Percentiles rank a stretch among this genome's conserved stretches.
phyloP scores from a whole-genome alignment of 2,797 vertebrate species.

The Tauraco hartlaubi region DNA sequence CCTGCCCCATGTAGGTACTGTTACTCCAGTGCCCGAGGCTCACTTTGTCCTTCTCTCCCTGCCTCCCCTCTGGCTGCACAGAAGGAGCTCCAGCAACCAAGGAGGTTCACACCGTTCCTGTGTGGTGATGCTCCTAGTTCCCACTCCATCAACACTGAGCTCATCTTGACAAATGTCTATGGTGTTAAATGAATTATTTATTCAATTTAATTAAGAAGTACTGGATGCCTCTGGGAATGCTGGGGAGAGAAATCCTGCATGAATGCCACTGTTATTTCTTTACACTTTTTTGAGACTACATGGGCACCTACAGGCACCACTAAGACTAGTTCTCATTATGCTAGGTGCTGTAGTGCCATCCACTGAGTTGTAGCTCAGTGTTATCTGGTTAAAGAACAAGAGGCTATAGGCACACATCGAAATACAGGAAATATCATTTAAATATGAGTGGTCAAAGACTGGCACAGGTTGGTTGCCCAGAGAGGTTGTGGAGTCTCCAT shows the following conservation, averaged over 20 bases:
- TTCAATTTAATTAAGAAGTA: not conserved
- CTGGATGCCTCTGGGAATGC: not conserved
- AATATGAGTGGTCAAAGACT: not conserved
- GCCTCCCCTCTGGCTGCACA: not conserved
- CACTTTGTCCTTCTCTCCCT: not conserved
- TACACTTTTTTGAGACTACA: fast-evolving
- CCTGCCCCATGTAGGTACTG: not conserved
- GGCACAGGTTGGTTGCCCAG: not conserved
- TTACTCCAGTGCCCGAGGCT: not conserved
- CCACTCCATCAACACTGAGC: not conserved
- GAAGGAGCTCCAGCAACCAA: not conserved
- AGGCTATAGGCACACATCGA: not conserved
- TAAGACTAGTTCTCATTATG: not conserved
- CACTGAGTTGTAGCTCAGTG: not conserved
- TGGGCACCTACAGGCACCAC: not conserved
- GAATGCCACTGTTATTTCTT: not conserved
- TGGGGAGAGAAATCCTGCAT: not conserved
- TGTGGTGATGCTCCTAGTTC: not conserved
- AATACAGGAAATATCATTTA: not conserved
- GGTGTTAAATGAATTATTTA: not conserved
- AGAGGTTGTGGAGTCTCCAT: not conserved
- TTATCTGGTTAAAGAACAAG: not conserved
- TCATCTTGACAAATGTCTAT: not conserved
- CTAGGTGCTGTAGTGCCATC: not conserved
- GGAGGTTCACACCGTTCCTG: not conserved